phyloP scores from a whole-genome alignment of 2,113 vertebrate genomes.

The Dromas ardeola region DNA sequence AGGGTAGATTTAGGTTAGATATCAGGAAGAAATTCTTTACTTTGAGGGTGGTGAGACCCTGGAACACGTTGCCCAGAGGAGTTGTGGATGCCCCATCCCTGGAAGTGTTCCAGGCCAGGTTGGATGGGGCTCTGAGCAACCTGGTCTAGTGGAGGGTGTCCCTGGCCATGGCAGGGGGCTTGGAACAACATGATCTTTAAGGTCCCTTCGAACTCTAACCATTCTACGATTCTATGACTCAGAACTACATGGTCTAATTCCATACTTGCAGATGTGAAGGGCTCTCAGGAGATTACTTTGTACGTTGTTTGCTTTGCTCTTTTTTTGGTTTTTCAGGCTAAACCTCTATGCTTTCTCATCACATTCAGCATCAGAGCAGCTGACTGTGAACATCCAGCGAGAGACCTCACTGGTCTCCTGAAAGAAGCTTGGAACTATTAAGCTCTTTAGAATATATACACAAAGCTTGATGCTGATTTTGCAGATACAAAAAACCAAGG shows the following conservation, averaged over 20 bases:
- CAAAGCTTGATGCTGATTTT: not conserved
- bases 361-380: not conserved
- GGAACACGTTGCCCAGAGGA: not conserved
- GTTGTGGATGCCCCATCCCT: not conserved
- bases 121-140: not conserved
- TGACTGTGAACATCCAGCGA: not conserved
- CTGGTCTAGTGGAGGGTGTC: not conserved
- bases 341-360: not conserved
- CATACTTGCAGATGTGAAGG: not conserved
- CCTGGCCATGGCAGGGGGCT: not conserved
- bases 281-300: not conserved
- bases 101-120: not conserved
- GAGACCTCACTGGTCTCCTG: not conserved
- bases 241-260: not conserved
- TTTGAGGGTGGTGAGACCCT: not conserved
- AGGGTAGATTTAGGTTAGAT: not conserved
- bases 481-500: accelerated
- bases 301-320: not conserved
- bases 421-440: not conserved
- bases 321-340: not conserved
- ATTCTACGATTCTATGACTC: not conserved
- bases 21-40: not conserved
- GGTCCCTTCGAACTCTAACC: not conserved
- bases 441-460: not conserved
- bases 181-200: not conserved